A percentile compares a stretch with the other conserved stretches of the same genome.
These are phyloP conservation scores for Muricea muricata DNA, from an alignment of 92 coral and sea anemone species.

Conservation along the genomic window DNA sequence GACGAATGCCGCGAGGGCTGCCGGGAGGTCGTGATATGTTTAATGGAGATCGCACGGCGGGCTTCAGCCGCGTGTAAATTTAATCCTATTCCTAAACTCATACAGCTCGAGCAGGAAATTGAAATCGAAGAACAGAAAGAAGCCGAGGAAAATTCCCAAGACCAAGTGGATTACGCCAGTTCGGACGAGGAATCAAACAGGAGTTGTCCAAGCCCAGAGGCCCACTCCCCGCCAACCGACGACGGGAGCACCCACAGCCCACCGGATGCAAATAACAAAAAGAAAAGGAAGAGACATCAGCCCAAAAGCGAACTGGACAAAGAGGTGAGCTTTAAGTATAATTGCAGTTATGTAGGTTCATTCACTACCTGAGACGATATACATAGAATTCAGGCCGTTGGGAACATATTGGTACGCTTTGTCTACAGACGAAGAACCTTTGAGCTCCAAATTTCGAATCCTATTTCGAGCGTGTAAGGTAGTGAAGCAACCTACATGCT, in stretches of 20 bases:
- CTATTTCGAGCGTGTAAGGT: too few species aligned
- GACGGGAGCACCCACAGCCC: slow-evolving; percentile 20
- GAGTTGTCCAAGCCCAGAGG: slow-evolving; percentile 49
- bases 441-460: too few species aligned
- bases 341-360: too few species aligned
- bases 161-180: slow-evolving; percentile 55
- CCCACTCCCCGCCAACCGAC: slow-evolving; percentile 54
- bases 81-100: slow-evolving; percentile 82
- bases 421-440: too few species aligned
- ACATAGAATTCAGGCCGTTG: too few species aligned
- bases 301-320: slow-evolving; percentile 95
- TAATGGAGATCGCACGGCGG: slow-evolving; percentile 95
- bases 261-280: slow-evolving; percentile 55
- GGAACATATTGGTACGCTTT: too few species aligned
- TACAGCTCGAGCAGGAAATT: slow-evolving; percentile 92
- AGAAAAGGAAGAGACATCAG: slow-evolving; percentile 53
- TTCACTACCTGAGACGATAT: too few species aligned
- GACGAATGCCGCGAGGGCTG: slow-evolving; percentile 97
- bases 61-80: slow-evolving; percentile 72
- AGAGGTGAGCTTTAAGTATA: slow-evolving; percentile 70
- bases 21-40: slow-evolving; percentile 91
- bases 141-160: slow-evolving; percentile 32
- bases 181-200: slow-evolving; percentile 29
- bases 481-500: too few species aligned
- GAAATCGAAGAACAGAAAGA: slow-evolving; percentile 84